Evolutionary conservation across 1,140 invertebrate species (phyloP).

Genomic region (Mizuhopecten yessoensis): DNA sequence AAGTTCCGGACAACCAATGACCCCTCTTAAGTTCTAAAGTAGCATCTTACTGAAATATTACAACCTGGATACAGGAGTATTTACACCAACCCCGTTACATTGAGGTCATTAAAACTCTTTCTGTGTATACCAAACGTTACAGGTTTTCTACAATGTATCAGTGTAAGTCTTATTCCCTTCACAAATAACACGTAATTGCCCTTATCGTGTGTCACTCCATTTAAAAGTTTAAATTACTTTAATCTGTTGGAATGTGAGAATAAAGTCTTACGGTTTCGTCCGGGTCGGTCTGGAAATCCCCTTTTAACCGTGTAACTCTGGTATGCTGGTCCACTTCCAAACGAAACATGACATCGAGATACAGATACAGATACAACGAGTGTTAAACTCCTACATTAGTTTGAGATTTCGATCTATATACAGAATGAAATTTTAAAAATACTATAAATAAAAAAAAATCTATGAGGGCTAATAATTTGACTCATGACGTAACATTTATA

Average conservation of each 20-base stretch:
- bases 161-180: background rate
- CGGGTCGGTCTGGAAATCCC: background rate
- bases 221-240: conserved; percentile 36
- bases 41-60: too few relatives aligned
- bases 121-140: too few relatives aligned
- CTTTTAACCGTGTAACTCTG: background rate
- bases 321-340: background rate
- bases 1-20: too few relatives aligned
- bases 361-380: too few relatives aligned
- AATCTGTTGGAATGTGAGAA: conserved; percentile 22
- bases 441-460: too few relatives aligned
- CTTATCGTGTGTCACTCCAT: conserved; percentile 3
- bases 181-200: conserved; percentile 28
- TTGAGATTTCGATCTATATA: background rate
- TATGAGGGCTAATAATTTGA: too few relatives aligned
- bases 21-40: too few relatives aligned
- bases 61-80: too few relatives aligned
- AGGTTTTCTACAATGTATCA: background rate
- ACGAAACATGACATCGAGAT: background rate
- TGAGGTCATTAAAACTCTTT: too few relatives aligned
- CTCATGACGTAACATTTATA: too few relatives aligned
- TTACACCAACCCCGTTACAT: too few relatives aligned
- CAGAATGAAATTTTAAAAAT: too few relatives aligned
- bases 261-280: background rate
- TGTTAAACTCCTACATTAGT: background rate